A percentile compares a stretch with the other conserved stretches of the same genome.
These are phyloP conservation scores for Microtus ochrogaster DNA, from an alignment of 2,113 vertebrate genomes.

Conservation along the genomic window DNA sequence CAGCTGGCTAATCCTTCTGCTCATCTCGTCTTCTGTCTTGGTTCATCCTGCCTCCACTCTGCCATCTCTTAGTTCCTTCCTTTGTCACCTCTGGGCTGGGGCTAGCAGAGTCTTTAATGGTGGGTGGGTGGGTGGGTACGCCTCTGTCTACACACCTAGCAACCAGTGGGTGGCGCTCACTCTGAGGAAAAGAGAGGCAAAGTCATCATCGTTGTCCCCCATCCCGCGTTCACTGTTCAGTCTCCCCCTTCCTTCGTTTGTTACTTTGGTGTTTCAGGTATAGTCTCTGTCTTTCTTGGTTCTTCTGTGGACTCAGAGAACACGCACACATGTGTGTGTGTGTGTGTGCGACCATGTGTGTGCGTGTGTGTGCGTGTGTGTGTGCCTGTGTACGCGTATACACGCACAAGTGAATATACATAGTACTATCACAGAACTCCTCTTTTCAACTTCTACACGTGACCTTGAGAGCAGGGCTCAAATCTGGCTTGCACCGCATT, in stretches of 20 bases:
- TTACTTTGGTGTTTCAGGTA: neutral
- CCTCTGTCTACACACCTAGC: neutral
- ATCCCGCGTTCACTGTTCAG: neutral
- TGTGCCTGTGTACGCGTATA: neutral
- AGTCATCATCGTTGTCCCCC: rapidly evolving
- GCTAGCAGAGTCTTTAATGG: neutral
- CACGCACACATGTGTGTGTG: no score
- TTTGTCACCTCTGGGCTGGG: neutral
- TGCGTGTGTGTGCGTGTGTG: neutral
- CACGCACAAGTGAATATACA: neutral
- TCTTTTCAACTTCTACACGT: neutral
- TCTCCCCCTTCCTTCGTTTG: neutral
- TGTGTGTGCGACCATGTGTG: rapidly evolving
- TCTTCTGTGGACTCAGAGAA: neutral
- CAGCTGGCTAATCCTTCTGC: no score
- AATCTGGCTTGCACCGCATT: neutral
- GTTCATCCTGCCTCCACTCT: neutral
- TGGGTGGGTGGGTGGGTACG: no score
- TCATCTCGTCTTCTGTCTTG: neutral
- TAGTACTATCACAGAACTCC: neutral
- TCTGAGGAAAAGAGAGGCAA: neutral
- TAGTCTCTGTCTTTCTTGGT: neutral
- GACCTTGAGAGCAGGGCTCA: neutral
- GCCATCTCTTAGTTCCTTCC: neutral
- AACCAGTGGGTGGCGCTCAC: neutral